Evolutionary conservation across 2,797 vertebrate species (phyloP).

Genomic region (Thripadectes ignobilis): DNA sequence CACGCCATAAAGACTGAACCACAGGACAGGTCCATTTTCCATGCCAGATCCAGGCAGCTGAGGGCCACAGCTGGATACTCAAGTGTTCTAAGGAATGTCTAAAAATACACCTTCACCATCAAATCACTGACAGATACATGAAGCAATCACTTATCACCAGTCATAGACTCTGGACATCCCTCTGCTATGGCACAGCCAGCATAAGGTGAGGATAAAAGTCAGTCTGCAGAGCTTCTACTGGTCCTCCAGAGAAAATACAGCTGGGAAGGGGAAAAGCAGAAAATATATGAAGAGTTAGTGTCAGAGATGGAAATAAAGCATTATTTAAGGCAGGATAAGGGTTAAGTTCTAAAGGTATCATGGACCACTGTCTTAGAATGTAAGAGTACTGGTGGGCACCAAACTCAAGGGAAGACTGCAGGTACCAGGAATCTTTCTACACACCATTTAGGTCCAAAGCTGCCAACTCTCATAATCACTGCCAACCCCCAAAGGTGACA

Average conservation of each 20-base stretch:
- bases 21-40: background rate
- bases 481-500: background rate
- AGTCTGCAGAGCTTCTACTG: background rate
- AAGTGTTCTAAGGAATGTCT: background rate
- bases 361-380: background rate
- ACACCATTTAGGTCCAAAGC: background rate
- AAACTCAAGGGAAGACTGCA: background rate
- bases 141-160: background rate
- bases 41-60: background rate
- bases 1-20: background rate
- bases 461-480: background rate
- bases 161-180: background rate
- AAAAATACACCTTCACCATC: background rate
- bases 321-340: background rate
- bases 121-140: background rate
- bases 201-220: background rate
- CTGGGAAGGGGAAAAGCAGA: background rate
- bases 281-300: background rate
- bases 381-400: background rate
- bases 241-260: background rate
- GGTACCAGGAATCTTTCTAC: background rate
- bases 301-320: background rate
- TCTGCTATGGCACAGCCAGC: background rate
- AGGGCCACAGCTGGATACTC: background rate
- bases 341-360: background rate